Base-by-base conservation (phyloP, 2,113 vertebrate species). In the Nycticebus coucang region DNA sequence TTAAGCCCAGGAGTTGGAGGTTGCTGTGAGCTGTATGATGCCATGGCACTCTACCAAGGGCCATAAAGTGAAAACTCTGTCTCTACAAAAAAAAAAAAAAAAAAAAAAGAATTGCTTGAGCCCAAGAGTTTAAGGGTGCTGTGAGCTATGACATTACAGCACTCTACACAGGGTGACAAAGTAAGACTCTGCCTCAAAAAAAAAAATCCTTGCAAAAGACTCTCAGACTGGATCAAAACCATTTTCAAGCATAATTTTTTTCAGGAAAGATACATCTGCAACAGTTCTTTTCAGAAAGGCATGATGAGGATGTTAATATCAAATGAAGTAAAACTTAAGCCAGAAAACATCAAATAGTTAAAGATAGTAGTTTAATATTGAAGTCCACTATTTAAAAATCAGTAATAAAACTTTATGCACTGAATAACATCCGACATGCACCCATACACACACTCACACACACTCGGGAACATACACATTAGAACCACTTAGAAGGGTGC, bases 331-430 rank as follows among this genome's bases (percentile, higher is more conserved):
- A 80, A 92, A 94, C 72, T 89, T 53, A 74, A 86, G 24, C 37
- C 37, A 78, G 37, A 82, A 88, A 92, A 93, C 33, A 69, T 37
- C 50, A 45, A 82, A 82, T 15, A 71, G 74, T 84, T 95, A 60
- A 69, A 81, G 21, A 91, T n/a, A 4, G 5, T 41, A 81, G 18
- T 92, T 84, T 89, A 93, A 81, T 94, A 94, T 77, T 95, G 80
- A 45, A 89, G 55, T 41, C 45, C 71, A 68, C 50, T 79, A 71
- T 83, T 82, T 94, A 69, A 75, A 92, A 89, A 95, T 77, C 75
- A 90, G 68, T 24, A 33, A 15, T 37, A 75, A 92, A 74, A 89
- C 57, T 92, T 83, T 78, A 75, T 37, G 59, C 74, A 33, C 62
- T 15, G 30, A 86, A 30, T 86, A 84, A 79, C 35, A 92, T 72